Evolutionary conservation across 2,888 invertebrate species (phyloP), one percentile per base, ranked within the genome.

Genomic region (Nomada fabriciana): DNA sequence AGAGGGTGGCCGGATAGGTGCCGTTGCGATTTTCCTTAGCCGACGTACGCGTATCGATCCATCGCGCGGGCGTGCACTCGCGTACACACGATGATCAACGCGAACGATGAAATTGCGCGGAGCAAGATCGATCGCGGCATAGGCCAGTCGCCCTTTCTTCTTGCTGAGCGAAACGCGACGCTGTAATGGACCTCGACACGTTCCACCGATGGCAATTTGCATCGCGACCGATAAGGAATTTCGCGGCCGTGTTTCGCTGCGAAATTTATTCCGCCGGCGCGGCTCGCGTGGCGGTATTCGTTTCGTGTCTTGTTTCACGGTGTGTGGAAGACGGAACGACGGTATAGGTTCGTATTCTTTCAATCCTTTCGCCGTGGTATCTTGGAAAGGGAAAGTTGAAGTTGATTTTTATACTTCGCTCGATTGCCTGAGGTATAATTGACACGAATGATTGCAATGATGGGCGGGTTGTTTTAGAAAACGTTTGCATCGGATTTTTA

Each of bases 61-160:
- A 50, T 57, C 75, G 65, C 63, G 29, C 29, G 50, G 59, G 67
- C 23, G 64, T 61, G 52, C 52, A 63, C 69, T 61, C 57, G 65
- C 29, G 50, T 65, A 53, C 20, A 47, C 72, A 57, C 59, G 64
- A 59, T 77, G 77, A 76, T 80, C 80, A 68, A 52, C 75, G 73
- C 61, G 76, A 52, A 57, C 73, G 79, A 77, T 77, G 81, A 75
- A 80, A 77, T 74, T 71, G 70, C 68, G 53, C 47, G 57, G 71
- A 79, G 72, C 60, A 78, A 80, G 79, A 80, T 80, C 80, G 79
- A 80, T 80, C 65, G 67, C 42, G 57, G 18, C 36, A 4, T 25
- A 36, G 70, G 61, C 43, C 7, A 25, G 20, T 55, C 18, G 36
- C 18, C 59, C 20, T 75, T 52, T 55, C 52, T 61, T 53, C 52